Evolutionary conservation across 1,140 invertebrate species (phyloP).

Genomic region (Apis laboriosa): DNA sequence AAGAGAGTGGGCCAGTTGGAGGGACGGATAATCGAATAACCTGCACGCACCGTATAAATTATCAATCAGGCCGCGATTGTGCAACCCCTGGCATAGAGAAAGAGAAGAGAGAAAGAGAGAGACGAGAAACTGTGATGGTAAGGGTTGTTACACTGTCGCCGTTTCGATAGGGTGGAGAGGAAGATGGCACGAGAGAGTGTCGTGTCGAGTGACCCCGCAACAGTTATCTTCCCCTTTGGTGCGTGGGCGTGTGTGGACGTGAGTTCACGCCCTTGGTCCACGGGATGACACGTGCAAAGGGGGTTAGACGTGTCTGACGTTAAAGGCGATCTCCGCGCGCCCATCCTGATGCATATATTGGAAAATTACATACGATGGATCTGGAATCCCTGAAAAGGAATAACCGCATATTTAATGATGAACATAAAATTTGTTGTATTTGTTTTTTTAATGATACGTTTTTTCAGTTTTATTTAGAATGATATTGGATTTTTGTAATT

Average conservation of each 20-base stretch:
- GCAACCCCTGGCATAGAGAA: slow-evolving; percentile 65
- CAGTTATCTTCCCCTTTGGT: slow-evolving; percentile 69
- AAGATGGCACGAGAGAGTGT: slow-evolving; percentile 66
- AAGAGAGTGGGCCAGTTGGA: slow-evolving; percentile 51
- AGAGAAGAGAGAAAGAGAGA: slow-evolving; percentile 65
- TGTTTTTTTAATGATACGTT: too few species aligned
- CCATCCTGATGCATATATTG: not conserved
- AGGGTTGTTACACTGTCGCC: slow-evolving; percentile 75
- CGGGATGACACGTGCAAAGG: slow-evolving; percentile 46
- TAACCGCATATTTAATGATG: not conserved
- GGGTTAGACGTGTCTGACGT: slow-evolving; percentile 52
- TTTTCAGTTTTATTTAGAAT: too few species aligned
- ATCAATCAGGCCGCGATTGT: slow-evolving; percentile 81
- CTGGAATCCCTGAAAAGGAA: not conserved
- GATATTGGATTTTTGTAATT: too few species aligned
- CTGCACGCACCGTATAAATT: slow-evolving; percentile 81
- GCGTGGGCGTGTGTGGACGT: slow-evolving; percentile 71
- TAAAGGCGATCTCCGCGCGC: slow-evolving; percentile 35
- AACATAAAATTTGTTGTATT: not conserved
- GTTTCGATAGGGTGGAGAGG: slow-evolving; percentile 31
- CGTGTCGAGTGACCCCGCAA: slow-evolving; percentile 72
- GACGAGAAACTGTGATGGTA: slow-evolving; percentile 57
- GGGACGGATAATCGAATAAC: slow-evolving; percentile 80
- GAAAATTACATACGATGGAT: not conserved
- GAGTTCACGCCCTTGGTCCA: slow-evolving; percentile 62